A percentile compares a stretch with the other conserved stretches of the same genome.
Evolutionary conservation across 2,113 vertebrate genomes (phyloP).

Genomic region (Elachura formosa): DNA sequence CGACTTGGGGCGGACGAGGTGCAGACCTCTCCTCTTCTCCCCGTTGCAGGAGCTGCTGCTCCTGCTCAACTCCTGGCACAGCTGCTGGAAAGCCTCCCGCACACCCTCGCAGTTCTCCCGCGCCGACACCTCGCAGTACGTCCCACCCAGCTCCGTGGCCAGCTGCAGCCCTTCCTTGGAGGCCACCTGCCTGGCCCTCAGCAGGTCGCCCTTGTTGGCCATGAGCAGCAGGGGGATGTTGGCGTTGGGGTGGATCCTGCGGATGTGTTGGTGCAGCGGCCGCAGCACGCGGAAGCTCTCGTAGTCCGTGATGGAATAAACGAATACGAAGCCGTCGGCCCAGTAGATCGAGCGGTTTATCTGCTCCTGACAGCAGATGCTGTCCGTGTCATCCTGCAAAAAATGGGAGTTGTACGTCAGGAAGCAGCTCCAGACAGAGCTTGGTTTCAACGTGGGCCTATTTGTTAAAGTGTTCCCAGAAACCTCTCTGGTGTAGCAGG

Average conservation of each 20-base stretch:
- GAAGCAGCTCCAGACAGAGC: not conserved
- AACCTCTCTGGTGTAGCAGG: not conserved
- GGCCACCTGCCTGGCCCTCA: constrained; percentile 85
- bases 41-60: constrained; percentile 79
- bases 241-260: constrained; percentile 86
- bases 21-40: constrained; percentile 86
- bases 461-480: not conserved
- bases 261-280: constrained; percentile 86
- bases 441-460: rapidly evolving
- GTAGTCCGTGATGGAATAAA: constrained; percentile 89
- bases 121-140: constrained; percentile 88
- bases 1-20: constrained; percentile 87
- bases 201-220: constrained; percentile 90
- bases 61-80: constrained; percentile 87
- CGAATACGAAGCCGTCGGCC: constrained; percentile 90
- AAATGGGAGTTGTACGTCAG: not conserved
- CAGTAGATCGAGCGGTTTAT: constrained; percentile 92
- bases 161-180: constrained; percentile 81
- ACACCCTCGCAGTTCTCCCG: constrained; percentile 87
- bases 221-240: constrained; percentile 88
- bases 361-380: constrained; percentile 84
- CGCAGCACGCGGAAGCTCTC: constrained; percentile 84
- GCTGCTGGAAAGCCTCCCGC: constrained; percentile 81
- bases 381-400: constrained; percentile 77
- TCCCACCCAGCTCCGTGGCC: constrained; percentile 77